phyloP scores from a whole-genome alignment of 2,113 vertebrate genomes.

The Brachionichthys hirsutus region DNA sequence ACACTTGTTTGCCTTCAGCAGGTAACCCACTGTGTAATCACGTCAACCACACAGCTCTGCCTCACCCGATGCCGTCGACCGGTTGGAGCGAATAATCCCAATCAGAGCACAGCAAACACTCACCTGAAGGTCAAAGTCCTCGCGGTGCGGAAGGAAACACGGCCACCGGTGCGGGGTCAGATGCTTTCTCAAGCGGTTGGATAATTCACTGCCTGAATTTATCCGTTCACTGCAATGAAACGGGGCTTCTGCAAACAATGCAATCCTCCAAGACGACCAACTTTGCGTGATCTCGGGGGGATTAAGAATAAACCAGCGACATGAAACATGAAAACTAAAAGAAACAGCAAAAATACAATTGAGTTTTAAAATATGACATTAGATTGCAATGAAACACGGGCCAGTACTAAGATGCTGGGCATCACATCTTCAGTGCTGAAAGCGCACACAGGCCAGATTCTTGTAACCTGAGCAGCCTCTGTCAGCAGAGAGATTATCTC shows the following conservation, averaged over 20 bases:
- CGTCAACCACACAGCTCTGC: no score
- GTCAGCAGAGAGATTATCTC: slow-evolving; percentile 26
- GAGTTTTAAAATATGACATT: no score
- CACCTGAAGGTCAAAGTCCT: slow-evolving; percentile 60
- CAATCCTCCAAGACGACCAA: not conserved
- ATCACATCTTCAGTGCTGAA: not conserved
- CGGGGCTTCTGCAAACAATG: slow-evolving; percentile 21
- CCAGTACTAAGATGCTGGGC: no score
- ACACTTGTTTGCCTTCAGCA: slow-evolving; percentile 30
- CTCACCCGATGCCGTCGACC: not conserved
- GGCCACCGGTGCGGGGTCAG: not conserved
- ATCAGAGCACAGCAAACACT: slow-evolving; percentile 47
- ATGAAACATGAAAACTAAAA: not conserved
- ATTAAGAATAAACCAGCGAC: not conserved
- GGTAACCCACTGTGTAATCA: slow-evolving; percentile 2
- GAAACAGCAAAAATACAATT: not conserved
- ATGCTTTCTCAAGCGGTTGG: not conserved
- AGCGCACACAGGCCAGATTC: not conserved
- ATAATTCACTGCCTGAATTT: not conserved
- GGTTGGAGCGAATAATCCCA: slow-evolving; percentile 29
- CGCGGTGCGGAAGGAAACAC: slow-evolving; percentile 33
- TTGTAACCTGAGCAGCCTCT: slow-evolving; percentile 11
- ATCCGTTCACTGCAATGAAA: no score
- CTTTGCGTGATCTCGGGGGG: slow-evolving; percentile 9
- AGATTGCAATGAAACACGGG: no score